Conservation (phyloP, 2,797 vertebrate species). For the Poeciliopsis turneri region DNA sequence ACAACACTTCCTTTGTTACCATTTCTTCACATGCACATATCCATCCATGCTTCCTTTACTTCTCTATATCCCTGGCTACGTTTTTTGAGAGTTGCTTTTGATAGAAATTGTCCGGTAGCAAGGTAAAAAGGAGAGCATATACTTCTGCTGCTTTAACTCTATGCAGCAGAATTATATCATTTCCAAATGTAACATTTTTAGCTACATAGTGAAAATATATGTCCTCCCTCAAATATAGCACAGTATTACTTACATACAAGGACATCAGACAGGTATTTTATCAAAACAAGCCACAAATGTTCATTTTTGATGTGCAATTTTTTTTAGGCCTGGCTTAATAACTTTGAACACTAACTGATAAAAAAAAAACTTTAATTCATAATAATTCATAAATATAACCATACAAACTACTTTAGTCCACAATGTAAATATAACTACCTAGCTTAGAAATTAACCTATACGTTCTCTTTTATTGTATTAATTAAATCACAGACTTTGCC, state of each 20-base stretch:
- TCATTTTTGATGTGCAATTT: constrained; percentile 1
- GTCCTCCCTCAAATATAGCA: constrained; percentile 24
- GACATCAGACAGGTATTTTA: constrained; percentile 24
- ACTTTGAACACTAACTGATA: not conserved
- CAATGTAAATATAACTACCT: not conserved
- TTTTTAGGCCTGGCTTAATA: not conserved
- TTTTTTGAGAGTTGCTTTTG: constrained; percentile 40
- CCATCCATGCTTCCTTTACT: constrained; percentile 7
- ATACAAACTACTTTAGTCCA: not conserved
- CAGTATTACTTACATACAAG: constrained; percentile 12
- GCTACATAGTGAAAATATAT: constrained; percentile 44
- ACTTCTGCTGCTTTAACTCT: constrained; percentile 41
- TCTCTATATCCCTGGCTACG: constrained; percentile 18
- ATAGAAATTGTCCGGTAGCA: constrained; percentile 42
- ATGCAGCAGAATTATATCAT: constrained; percentile 36
- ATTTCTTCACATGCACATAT: constrained; percentile 6
- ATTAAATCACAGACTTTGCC: no score
- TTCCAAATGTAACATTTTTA: constrained; percentile 52
- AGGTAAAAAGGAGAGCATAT: constrained; percentile 61
- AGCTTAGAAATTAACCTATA: not conserved
- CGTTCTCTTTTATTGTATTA: no score
- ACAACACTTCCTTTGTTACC: not conserved
- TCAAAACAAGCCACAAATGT: constrained; percentile 8
- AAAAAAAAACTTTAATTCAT: not conserved
- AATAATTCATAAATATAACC: not conserved